Evolutionary conservation across 2,797 vertebrate species (phyloP), one percentile per base, ranked within the genome.

Genomic region (Taeniopygia guttata): DNA sequence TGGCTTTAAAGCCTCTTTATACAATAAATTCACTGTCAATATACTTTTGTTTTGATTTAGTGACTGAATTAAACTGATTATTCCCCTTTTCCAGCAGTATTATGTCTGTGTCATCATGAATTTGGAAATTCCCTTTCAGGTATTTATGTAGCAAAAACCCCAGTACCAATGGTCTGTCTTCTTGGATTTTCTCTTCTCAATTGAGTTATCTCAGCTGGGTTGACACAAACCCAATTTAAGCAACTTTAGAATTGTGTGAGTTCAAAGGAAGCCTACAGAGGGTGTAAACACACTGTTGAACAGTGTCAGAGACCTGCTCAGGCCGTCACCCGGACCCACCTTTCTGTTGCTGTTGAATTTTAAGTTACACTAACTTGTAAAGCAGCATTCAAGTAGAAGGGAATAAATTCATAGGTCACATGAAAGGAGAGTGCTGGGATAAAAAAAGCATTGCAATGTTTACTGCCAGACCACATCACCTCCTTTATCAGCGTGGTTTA

Each of bases 61-160:
- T 91, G 85, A 86, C 85, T 91, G 95, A 96, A 96, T 91, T 94
- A 96, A 96, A 93, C 76, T 94, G 87, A 95, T 96, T 95, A 95
- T 94, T 95, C 86, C 84, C 74, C 90, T 84, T 94, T 90, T 95
- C 94, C 76, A 94, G 56, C 68, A 90, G 89, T 89, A 93, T 92
- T 95, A 94, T 94, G 92, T 94, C 89, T 91, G 68, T 95, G 92
- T 95, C 94, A 91, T 45, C 84, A 79, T 64, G 92, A 84, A 95
- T 96, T 96, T 96, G 73, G 84, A 95, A 92, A 94, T 94, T 94
- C 72, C 93, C 81, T 95, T 95, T 96, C 90, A 94, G 93, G 90
- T 96, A 95, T 91, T 93, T 92, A 91, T 95, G 73, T 66, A 94
- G 90, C 79, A 92, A 93, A 94, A 95, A 26, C 3, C 62, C 46